Base-by-base conservation (phyloP, 1,140 invertebrate species). In the Drosophila bocqueti region DNA sequence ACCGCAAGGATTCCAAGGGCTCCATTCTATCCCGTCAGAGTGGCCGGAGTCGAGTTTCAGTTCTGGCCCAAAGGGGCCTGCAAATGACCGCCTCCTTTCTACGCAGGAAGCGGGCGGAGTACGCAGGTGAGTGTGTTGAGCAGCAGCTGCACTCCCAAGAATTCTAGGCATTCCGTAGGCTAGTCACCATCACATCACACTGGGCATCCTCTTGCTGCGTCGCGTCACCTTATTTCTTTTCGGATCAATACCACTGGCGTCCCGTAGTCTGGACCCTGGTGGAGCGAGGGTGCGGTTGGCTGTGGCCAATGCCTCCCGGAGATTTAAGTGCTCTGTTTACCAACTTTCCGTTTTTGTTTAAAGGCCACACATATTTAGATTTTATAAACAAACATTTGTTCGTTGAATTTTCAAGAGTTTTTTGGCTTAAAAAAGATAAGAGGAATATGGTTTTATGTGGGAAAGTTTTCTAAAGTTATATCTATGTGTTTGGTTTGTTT, bases 11-110 rank as follows among this genome's bases (percentile, higher is more conserved):
- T 36, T 92, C 91, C 13, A 74, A 67, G 38, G 78, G 76, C 21
- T 92, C 91, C 50, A 86, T 92, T 3, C 18, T 92, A 38, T 92
- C 91, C 9, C 81, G 74, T 15, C 61, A 74, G 68, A 74, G 71
- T 21, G 67, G 67, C 13, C 26, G 67, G 21, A 84, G 82, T 74
- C 76, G 76, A 10, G 81, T 47, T 21, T 83, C 81, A 1, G 75
- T 66, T 1, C 31, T 84, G 45, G 79, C 86, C 8, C 71, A 79
- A 8, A 69, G 91, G 18, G 91, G 91, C 6, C 45, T 92, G 15
- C 83, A 82, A 29, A 85, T 92, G 72, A 91, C 91, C 31, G 73
- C 91, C 36, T 92, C 91, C 5, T 91, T 92, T 52, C 67, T 92
- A 40, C 83, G 91, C 36, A 68, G 60, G 26, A 92, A 92, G 52